Percentiles rank a stretch among this genome's conserved stretches.
These are phyloP conservation scores for Epinotia bilunana DNA, from an alignment of 2,888 invertebrate genomes.

Conservation along the genomic window DNA sequence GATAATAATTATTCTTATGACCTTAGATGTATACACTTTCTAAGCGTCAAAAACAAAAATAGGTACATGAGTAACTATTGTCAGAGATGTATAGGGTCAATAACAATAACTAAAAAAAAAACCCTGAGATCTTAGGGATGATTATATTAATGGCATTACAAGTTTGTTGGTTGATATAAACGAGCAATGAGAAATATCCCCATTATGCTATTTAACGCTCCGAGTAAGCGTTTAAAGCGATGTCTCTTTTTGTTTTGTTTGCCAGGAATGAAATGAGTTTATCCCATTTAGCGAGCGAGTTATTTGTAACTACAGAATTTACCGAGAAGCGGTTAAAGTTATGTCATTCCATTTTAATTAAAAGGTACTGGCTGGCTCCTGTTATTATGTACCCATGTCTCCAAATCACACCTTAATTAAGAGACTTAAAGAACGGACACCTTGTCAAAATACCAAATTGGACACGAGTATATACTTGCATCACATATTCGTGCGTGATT, in stretches of 20 bases:
- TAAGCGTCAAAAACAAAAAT: too few relatives aligned
- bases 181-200: too few relatives aligned
- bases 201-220: slow-evolving; percentile 1
- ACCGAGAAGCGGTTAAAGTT: slow-evolving; percentile 6
- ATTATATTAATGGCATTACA: too few relatives aligned
- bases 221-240: not conserved
- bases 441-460: not conserved
- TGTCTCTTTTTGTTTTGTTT: slow-evolving; percentile 20
- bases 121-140: too few relatives aligned
- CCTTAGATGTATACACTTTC: too few relatives aligned
- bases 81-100: too few relatives aligned
- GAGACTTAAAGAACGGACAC: not conserved
- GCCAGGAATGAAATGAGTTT: slow-evolving; percentile 7
- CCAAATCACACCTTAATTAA: not conserved
- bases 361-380: slow-evolving; percentile 1
- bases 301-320: slow-evolving; percentile 14
- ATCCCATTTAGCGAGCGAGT: slow-evolving; percentile 17
- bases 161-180: too few relatives aligned
- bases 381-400: not conserved
- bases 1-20: too few relatives aligned
- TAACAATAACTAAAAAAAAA: too few relatives aligned
- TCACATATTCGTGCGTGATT: too few relatives aligned
- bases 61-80: too few relatives aligned
- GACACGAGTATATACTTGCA: too few relatives aligned
- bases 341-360: not conserved